Conservation (phyloP, 2,797 vertebrate species). For the Cynodonichthys magdalenae region DNA sequence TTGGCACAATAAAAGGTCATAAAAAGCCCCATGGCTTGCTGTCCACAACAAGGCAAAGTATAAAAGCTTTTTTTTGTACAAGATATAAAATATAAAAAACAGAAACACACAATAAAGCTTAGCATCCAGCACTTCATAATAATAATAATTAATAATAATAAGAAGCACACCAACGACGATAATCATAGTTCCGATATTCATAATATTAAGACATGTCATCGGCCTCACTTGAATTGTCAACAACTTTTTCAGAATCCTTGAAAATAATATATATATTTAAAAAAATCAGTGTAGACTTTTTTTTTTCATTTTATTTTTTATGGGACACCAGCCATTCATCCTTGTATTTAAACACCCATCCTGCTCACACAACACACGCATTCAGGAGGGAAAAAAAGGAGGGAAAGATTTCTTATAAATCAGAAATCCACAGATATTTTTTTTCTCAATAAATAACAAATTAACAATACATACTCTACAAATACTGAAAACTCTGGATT, state of each 20-base stretch:
- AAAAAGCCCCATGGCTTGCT: conserved; percentile 78
- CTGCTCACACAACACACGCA: conserved; percentile 16
- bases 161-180: conserved; percentile 76
- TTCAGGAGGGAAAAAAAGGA: conserved; percentile 17
- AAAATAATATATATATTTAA: conserved; percentile 61
- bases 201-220: conserved; percentile 75
- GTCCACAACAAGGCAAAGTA: conserved; percentile 83
- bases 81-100: conserved; percentile 80
- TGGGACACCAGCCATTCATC: conserved; percentile 50
- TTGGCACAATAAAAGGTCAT: conserved; percentile 75
- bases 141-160: conserved; percentile 73
- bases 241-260: conserved; percentile 63
- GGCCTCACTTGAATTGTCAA: conserved; percentile 69
- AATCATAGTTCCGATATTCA: conserved; percentile 79
- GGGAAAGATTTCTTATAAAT: conserved; percentile 73
- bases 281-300: conserved; percentile 68
- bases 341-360: conserved; percentile 58
- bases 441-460: conserved; percentile 84
- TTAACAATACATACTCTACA: conserved; percentile 72
- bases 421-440: conserved; percentile 55
- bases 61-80: conserved; percentile 78
- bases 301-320: conserved; percentile 5
- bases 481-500: conserved; percentile 68
- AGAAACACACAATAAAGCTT: conserved; percentile 80
- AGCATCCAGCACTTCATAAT: conserved; percentile 79